phyloP scores from a whole-genome alignment of 2,797 vertebrate species.

The Rhyacichthys aspro region DNA sequence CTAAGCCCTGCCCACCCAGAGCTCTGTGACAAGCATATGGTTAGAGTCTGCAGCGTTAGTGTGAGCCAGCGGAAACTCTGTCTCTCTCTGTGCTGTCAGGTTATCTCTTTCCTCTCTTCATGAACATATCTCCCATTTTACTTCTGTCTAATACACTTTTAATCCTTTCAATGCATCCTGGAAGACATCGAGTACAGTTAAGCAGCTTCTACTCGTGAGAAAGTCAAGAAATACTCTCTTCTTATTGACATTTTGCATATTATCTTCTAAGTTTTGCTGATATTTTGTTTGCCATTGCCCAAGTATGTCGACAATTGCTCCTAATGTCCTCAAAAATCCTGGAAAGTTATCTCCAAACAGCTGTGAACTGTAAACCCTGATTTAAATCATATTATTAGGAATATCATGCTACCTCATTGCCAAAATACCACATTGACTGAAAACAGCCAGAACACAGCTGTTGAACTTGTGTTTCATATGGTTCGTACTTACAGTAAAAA shows the following conservation, averaged over 20 bases:
- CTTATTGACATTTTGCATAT: too few species aligned
- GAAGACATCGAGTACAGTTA: too few species aligned
- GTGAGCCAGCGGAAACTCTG: conserved; percentile 69
- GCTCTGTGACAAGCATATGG: conserved; percentile 71
- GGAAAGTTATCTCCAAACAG: background rate
- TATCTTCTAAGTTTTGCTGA: too few species aligned
- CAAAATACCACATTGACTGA: conserved; percentile 28
- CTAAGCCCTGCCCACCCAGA: conserved; percentile 76
- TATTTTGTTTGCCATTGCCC: too few species aligned
- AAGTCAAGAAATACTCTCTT: too few species aligned
- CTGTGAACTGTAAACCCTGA: background rate
- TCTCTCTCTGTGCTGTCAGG: conserved; percentile 34
- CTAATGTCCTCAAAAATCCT: too few species aligned
- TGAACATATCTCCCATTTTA: conserved; percentile 23
- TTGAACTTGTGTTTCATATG: background rate
- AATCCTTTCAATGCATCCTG: conserved; percentile 41
- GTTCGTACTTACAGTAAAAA: too few species aligned
- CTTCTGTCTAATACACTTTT: conserved; percentile 9
- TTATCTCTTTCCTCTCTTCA: conserved; percentile 37
- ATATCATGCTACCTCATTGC: conserved; percentile 34
- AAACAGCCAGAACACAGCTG: conserved; percentile 10
- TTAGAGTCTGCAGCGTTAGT: conserved; percentile 65
- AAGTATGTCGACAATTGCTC: too few species aligned
- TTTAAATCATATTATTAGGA: conserved; percentile 8
- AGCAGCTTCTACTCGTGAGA: too few species aligned